Conservation (phyloP, 2,888 invertebrate species). For the Slavum lentiscoides region DNA sequence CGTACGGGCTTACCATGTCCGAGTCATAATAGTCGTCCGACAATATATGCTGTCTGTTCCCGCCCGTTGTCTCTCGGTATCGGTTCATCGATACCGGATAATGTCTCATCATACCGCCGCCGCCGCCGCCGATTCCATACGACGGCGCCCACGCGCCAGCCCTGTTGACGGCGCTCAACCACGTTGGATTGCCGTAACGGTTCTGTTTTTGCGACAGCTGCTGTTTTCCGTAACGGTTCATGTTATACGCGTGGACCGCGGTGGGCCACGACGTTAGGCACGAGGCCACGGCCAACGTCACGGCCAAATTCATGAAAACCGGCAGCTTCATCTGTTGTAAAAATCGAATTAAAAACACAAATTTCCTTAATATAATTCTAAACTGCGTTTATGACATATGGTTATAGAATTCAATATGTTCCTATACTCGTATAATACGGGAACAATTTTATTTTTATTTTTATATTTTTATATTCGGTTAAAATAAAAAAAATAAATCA, state of each 20-base stretch:
- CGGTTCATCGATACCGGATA: slow-evolving; percentile 16
- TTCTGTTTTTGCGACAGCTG: slow-evolving; percentile 28
- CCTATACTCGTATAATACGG: too few species aligned
- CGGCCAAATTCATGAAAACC: not conserved
- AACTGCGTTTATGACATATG: too few species aligned
- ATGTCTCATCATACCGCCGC: slow-evolving; percentile 19
- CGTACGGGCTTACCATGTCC: not conserved
- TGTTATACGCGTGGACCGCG: not conserved
- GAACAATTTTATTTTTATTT: too few species aligned
- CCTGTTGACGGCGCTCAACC: not conserved
- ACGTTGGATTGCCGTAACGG: slow-evolving; percentile 2
- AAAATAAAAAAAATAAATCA: too few species aligned
- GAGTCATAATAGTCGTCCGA: slow-evolving; percentile 36
- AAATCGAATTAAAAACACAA: not conserved
- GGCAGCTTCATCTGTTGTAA: not conserved
- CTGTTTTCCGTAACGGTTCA: slow-evolving; percentile 26
- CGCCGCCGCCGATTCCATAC: not conserved
- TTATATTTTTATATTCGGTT: too few species aligned
- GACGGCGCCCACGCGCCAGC: slow-evolving; percentile 1
- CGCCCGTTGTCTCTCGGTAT: not conserved
- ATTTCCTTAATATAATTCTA: too few species aligned
- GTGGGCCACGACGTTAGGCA: slow-evolving; percentile 4
- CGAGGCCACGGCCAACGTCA: not conserved
- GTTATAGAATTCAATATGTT: too few species aligned
- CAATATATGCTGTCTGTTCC: not conserved